A percentile compares a stretch with the other conserved stretches of the same genome.
These are phyloP conservation scores for Pseudoips prasinana DNA, from an alignment of 2,888 invertebrate genomes.

Conservation along the genomic window DNA sequence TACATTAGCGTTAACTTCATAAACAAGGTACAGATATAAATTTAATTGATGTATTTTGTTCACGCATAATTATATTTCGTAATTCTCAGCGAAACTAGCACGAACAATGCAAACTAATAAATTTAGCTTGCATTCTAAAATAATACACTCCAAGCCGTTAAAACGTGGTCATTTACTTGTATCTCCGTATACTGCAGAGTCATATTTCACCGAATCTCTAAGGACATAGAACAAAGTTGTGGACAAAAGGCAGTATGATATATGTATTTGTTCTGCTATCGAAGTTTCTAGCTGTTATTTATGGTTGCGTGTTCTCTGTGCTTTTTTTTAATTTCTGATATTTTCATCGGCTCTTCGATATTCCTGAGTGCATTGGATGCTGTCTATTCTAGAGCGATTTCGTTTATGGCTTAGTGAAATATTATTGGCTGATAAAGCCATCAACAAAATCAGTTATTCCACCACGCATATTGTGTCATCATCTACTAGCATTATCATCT, in stretches of 20 bases:
- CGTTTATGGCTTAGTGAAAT: too few species aligned
- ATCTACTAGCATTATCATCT: too few species aligned
- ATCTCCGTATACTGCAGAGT: background rate
- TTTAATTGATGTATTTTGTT: slow-evolving; percentile 3
- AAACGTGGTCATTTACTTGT: too few species aligned
- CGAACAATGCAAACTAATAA: too few species aligned
- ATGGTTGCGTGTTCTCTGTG: background rate
- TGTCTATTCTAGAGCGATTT: background rate
- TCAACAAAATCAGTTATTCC: too few species aligned
- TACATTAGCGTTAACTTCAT: too few species aligned
- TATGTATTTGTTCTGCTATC: slow-evolving; percentile 7
- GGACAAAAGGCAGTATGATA: slow-evolving; percentile 5
- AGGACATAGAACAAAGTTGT: slow-evolving; percentile 7
- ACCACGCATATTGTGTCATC: too few species aligned
- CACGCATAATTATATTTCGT: background rate
- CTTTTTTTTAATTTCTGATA: slow-evolving; percentile 2
- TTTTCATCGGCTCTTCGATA: background rate
- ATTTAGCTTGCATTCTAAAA: too few species aligned
- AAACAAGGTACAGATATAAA: slow-evolving; percentile 14
- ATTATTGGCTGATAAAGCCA: too few species aligned
- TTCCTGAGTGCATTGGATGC: background rate
- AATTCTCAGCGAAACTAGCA: too few species aligned
- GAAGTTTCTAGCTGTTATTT: slow-evolving; percentile 6
- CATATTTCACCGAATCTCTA: slow-evolving; percentile 10
- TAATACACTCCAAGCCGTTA: too few species aligned